Base-by-base conservation (phyloP, 2,797 vertebrate genomes). In the Crenuchus spilurus region DNA sequence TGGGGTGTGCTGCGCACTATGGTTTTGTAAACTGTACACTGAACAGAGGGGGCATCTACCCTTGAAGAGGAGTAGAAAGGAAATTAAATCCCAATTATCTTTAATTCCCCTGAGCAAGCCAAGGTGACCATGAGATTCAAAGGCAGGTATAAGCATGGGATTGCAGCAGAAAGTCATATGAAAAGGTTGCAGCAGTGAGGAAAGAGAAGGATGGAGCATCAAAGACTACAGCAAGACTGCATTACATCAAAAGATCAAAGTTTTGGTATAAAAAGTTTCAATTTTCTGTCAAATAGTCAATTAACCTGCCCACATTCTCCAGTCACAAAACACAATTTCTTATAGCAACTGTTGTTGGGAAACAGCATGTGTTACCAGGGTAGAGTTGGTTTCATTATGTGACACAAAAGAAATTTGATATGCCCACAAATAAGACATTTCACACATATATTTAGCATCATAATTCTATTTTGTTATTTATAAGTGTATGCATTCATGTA, bases 51-150 rank as follows among this genome's bases (percentile, higher is more conserved):
- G 14, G 26, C 22, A 46, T 68, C 54, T 41, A 35, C 33, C 55
- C 54, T 61, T 75, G 72, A 67, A 68, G 24, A 51, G 24, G 35
- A 30, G 33, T 28, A 49, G 44, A 68, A 41, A 52, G 64, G 4
- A 68, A 61, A 68, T 75, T 68, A 52, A 75, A 75, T 61, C 66
- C 14, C 44, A 60, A 68, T 74, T 74, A 74, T 41, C 20, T 26
- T 11, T 61, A 60, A 61, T 68, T 22, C 54, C 55, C 44, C 64
- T 42, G 54, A 60, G 55, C 9, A n/a, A 75, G 46, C 14, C 42
- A 75, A 68, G 64, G 64, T 75, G 72, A 68, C 39, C 71, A 35
- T 68, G 33, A 48, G 52, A 68, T 42, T 51, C 72, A 61, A 30
- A 58, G 46, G 54, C 42, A 39, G n/a, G 31, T 24, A 68, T 28